These are phyloP conservation scores for Sebastes flavidus DNA, from an alignment of 2,797 vertebrate species.

Conservation along the genomic window DNA sequence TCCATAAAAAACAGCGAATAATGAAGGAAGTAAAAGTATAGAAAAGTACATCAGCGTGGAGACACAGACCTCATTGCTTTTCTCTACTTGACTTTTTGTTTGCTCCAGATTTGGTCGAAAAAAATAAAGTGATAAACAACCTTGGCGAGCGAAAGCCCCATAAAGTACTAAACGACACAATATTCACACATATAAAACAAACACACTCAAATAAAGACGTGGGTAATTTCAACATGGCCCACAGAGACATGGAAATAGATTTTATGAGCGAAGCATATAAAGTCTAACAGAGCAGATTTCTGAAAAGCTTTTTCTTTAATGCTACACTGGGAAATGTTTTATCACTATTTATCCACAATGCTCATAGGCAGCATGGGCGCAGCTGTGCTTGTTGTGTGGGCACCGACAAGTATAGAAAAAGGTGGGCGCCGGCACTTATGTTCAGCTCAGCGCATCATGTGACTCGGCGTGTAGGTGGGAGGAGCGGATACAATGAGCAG, in stretches of 20 bases:
- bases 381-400: conserved; percentile 70
- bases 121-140: conserved; percentile 65
- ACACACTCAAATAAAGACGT: conserved; percentile 72
- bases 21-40: conserved; percentile 52
- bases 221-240: conserved; percentile 71
- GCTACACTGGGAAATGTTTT: conserved; percentile 71
- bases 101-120: conserved; percentile 37
- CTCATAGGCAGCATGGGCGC: conserved; percentile 57
- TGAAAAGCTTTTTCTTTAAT: conserved; percentile 69
- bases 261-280: conserved; percentile 74
- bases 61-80: conserved; percentile 43
- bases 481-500: conserved; percentile 21
- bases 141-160: conserved; percentile 35
- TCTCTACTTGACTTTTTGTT: conserved; percentile 35
- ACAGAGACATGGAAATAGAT: conserved; percentile 78
- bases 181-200: conserved; percentile 79
- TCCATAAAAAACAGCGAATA: conserved; percentile 60
- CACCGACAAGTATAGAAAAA: conserved; percentile 64
- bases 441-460: conserved; percentile 38
- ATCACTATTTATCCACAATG: conserved; percentile 69
- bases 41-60: conserved; percentile 39
- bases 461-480: conserved; percentile 46
- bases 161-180: conserved; percentile 74
- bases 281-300: conserved; percentile 69
- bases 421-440: conserved; percentile 61